Percentiles rank a stretch among this genome's conserved stretches.
Conservation (phyloP, 2,113 vertebrate species). For the Tragelaphus scriptus region DNA sequence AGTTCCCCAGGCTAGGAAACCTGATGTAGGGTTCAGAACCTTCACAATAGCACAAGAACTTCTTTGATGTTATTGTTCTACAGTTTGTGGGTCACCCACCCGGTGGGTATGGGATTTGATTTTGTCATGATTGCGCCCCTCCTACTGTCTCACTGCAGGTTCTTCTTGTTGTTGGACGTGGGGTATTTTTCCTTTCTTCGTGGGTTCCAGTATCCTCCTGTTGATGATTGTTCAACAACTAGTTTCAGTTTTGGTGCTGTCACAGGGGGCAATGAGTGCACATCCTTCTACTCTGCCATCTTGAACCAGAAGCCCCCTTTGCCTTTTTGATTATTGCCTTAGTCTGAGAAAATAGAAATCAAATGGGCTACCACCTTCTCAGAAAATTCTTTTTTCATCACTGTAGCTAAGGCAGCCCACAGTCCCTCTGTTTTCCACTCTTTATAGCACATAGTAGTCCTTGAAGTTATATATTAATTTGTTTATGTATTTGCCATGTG, state of each 20-base stretch:
- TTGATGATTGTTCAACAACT: not conserved
- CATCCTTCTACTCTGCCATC: not conserved
- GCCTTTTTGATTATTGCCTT: not conserved
- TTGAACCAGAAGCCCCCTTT: not conserved
- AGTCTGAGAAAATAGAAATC: not conserved
- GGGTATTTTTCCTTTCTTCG: not conserved
- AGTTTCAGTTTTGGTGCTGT: not conserved
- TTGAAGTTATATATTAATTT: not conserved
- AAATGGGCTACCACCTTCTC: not conserved
- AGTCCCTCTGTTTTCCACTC: not conserved
- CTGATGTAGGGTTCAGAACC: not conserved
- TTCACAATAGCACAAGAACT: not conserved
- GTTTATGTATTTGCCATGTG: not conserved
- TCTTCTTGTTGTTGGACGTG: not conserved
- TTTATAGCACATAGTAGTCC: not conserved
- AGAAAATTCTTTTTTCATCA: not conserved
- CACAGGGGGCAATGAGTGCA: not conserved
- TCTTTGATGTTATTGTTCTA: not conserved
- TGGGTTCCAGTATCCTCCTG: not conserved
- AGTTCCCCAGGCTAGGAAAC: not conserved
- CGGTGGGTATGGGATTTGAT: not conserved
- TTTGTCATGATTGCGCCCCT: not conserved
- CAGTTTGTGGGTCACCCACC: not conserved
- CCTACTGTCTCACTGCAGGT: not conserved
- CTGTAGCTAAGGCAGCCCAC: not conserved